Conservation (phyloP, 2,797 vertebrate species). For the Philypnodon macrostomus region DNA sequence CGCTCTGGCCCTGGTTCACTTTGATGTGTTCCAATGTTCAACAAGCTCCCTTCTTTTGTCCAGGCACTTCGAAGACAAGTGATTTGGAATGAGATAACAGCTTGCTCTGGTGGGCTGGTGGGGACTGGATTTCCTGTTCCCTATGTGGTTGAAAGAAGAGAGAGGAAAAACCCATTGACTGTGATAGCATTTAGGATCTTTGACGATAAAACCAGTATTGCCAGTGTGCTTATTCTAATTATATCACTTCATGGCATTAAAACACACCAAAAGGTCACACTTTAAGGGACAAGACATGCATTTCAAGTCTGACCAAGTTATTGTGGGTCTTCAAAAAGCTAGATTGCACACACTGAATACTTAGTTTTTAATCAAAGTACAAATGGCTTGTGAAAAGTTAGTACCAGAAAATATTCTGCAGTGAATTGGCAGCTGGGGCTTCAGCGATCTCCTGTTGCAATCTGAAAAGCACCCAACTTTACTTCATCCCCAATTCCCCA, state of each 20-base stretch:
- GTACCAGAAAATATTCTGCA: too few species aligned
- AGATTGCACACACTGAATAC: too few species aligned
- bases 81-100: constrained; percentile 48
- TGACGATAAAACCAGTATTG: constrained; percentile 6
- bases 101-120: constrained; percentile 17
- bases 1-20: constrained; percentile 46
- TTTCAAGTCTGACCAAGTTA: too few species aligned
- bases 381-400: too few species aligned
- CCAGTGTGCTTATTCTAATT: constrained; percentile 6
- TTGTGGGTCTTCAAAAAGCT: not conserved
- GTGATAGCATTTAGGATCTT: constrained; percentile 24
- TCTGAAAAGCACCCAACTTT: constrained; percentile 48
- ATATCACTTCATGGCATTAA: too few species aligned
- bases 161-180: constrained; percentile 14
- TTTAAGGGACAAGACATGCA: too few species aligned
- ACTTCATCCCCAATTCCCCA: constrained; percentile 9
- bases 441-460: constrained; percentile 17
- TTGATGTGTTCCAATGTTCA: constrained; percentile 69
- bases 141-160: constrained; percentile 11
- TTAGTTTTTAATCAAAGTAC: too few species aligned
- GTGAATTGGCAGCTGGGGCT: too few species aligned
- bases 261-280: not conserved
- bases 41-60: constrained; percentile 66
- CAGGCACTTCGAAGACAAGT: constrained; percentile 48
- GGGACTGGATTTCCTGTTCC: constrained; percentile 11